Evolutionary conservation across 2,797 vertebrate species (phyloP).

Genomic region (Onychomys leucogaster): DNA sequence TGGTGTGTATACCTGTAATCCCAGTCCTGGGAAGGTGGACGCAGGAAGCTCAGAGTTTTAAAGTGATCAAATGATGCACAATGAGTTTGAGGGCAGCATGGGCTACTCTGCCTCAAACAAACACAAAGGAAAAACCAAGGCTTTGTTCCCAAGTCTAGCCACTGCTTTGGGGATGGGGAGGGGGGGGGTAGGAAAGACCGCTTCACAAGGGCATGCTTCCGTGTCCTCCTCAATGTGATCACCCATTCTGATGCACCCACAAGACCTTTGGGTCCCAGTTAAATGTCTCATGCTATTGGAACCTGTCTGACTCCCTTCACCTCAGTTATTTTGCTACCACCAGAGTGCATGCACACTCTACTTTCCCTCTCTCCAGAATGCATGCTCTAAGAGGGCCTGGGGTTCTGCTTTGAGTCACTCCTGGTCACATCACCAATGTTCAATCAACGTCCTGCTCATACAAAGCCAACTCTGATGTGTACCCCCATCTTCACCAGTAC

Average conservation of each 20-base stretch:
- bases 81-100: not conserved
- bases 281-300: not conserved
- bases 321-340: not conserved
- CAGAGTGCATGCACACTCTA: not conserved
- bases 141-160: not conserved
- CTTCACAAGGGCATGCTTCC: not conserved
- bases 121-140: not conserved
- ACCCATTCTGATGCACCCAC: too few species aligned
- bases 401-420: not conserved
- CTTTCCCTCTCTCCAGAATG: not conserved
- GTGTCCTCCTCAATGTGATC: not conserved
- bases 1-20: not conserved
- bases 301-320: not conserved
- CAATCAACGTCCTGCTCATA: not conserved
- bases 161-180: not conserved
- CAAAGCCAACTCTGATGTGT: not conserved
- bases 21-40: not conserved
- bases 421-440: not conserved
- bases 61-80: not conserved
- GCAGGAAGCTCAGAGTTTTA: not conserved
- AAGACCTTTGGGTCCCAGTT: not conserved
- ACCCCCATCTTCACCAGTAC: not conserved
- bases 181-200: not conserved
- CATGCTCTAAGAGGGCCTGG: not conserved
- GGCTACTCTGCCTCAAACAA: not conserved